These are phyloP conservation scores for Elysia crispata DNA, from an alignment of 2,888 invertebrate species.

Conservation along the genomic window DNA sequence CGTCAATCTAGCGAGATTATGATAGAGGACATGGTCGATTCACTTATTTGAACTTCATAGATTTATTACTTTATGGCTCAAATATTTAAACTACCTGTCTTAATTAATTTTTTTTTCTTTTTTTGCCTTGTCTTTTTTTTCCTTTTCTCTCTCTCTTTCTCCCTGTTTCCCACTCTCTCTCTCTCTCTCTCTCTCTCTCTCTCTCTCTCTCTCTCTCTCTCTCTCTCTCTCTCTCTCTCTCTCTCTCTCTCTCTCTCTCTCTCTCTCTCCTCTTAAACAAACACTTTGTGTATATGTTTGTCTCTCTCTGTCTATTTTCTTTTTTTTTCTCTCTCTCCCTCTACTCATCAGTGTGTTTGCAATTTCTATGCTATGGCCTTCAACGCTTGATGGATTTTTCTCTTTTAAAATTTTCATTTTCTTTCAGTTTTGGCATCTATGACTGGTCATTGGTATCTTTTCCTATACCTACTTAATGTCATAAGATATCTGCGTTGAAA, in stretches of 20 bases:
- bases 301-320: too few species aligned
- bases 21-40: not conserved
- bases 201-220: not conserved
- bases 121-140: not conserved
- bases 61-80: too few species aligned
- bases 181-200: constrained; percentile 7
- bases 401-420: too few species aligned
- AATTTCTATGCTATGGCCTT: too few species aligned
- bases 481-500: too few species aligned
- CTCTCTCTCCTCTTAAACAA: not conserved
- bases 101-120: not conserved
- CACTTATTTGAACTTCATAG: not conserved
- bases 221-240: not conserved
- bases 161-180: not conserved
- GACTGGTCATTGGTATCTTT: too few species aligned
- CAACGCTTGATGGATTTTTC: too few species aligned
- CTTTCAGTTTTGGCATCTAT: too few species aligned
- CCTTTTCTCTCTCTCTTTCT: not conserved
- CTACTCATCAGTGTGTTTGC: too few species aligned
- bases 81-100: too few species aligned
- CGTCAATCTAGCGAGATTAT: constrained; percentile 41
- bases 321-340: too few species aligned
- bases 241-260: not conserved
- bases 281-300: not conserved
- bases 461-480: too few species aligned